Evolutionary conservation across 1,140 invertebrate species (phyloP).

Genomic region (Orius insidiosus): DNA sequence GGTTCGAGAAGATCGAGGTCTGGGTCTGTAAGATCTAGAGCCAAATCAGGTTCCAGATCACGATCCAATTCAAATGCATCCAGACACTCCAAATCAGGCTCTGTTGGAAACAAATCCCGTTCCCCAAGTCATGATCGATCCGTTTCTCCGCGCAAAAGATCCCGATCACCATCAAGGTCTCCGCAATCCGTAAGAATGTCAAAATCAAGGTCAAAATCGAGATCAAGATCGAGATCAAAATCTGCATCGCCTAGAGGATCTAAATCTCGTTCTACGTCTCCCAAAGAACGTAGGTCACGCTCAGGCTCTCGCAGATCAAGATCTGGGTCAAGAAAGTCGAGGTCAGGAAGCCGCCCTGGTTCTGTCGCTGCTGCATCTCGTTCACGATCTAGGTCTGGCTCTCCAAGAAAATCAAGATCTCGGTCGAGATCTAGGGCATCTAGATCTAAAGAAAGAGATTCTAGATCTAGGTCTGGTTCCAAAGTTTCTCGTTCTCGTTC

Average conservation of each 20-base stretch:
- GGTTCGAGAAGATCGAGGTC: constrained; percentile 6
- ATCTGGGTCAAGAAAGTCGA: constrained; percentile 5
- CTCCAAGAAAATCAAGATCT: constrained; percentile 16
- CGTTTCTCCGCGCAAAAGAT: constrained; percentile 19
- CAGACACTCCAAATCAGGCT: too few species aligned
- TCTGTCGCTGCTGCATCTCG: constrained; percentile 23
- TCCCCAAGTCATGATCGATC: constrained; percentile 16
- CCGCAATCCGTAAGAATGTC: constrained; percentile 21
- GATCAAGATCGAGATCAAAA: too few species aligned
- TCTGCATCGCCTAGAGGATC: too few species aligned
- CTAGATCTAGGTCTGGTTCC: constrained; percentile 13
- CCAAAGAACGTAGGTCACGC: too few species aligned
- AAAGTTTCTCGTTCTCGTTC: constrained; percentile 17
- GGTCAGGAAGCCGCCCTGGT: constrained; percentile 17
- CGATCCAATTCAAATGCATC: constrained; percentile 19
- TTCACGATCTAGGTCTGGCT: constrained; percentile 14
- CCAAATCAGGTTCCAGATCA: constrained; percentile 19
- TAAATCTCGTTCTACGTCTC: constrained; percentile 12
- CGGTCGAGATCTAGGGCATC: too few species aligned
- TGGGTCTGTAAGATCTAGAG: constrained; percentile 2
- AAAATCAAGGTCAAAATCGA: constrained; percentile 19
- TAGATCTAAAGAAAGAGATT: constrained; percentile 15
- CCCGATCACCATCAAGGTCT: constrained; percentile 20
- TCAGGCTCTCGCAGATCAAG: constrained; percentile 12
- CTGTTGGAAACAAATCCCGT: constrained; percentile 11